Conservation (phyloP, 1,140 invertebrate genomes). For the Telenomus remus region DNA sequence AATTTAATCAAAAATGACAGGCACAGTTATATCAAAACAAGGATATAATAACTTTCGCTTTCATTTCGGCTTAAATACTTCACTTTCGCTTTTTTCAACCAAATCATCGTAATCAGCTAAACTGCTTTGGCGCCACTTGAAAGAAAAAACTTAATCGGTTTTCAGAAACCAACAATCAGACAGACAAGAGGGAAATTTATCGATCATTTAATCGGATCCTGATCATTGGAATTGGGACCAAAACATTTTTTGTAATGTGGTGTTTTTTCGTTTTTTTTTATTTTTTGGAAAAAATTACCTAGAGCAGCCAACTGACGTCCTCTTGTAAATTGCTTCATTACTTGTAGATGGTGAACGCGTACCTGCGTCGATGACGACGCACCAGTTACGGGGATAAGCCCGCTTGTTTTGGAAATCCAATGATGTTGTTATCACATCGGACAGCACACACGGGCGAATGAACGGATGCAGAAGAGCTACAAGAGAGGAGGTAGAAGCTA, state of each 20-base stretch:
- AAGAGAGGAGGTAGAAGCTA: constrained; percentile 57
- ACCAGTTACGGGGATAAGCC: constrained; percentile 63
- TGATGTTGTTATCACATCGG: constrained; percentile 63
- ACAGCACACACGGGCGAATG: constrained; percentile 52
- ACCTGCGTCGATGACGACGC: constrained; percentile 60
- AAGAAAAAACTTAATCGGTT: not conserved
- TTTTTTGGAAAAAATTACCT: no score
- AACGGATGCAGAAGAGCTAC: constrained; percentile 47
- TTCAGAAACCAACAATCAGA: not conserved
- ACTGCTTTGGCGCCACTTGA: constrained; percentile 15
- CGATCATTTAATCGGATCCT: no score
- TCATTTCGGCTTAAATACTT: constrained; percentile 41
- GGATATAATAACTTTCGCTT: constrained; percentile 50
- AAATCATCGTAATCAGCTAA: constrained; percentile 37
- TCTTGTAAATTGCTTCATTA: constrained; percentile 67
- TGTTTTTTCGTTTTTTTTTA: no score
- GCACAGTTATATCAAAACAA: constrained; percentile 53
- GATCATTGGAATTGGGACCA: not conserved
- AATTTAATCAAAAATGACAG: constrained; percentile 57
- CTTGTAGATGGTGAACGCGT: constrained; percentile 57
- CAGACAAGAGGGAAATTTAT: no score
- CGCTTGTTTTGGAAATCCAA: constrained; percentile 66
- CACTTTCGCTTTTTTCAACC: constrained; percentile 25
- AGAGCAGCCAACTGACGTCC: constrained; percentile 43
- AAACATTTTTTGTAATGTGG: not conserved